phyloP scores from a whole-genome alignment of 2,888 invertebrate species.

The Athalia circularis region DNA sequence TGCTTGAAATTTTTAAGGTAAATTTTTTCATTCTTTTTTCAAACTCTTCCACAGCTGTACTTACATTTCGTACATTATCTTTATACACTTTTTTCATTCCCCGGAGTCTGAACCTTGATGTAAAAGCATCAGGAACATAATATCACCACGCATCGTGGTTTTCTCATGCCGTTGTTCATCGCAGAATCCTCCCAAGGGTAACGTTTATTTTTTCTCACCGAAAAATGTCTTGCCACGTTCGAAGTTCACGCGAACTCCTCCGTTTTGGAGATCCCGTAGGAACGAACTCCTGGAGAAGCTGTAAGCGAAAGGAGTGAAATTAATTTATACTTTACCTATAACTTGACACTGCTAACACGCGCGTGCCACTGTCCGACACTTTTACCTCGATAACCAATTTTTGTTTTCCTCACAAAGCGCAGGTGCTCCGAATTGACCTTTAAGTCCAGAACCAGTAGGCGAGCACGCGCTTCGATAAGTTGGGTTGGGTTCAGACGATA shows the following conservation, averaged over 20 bases:
- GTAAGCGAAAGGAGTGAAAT: neutral
- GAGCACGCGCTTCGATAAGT: conserved; percentile 32
- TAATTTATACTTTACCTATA: neutral
- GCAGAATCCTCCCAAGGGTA: conserved; percentile 6
- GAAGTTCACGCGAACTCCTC: neutral
- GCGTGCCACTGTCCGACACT: neutral
- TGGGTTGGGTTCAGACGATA: conserved; percentile 20
- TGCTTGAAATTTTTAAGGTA: no score
- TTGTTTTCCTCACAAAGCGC: neutral
- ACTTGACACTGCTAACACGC: neutral
- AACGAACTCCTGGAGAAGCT: neutral
- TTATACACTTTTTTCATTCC: neutral
- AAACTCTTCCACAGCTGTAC: no score
- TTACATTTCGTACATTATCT: neutral
- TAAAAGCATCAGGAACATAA: conserved; percentile 11
- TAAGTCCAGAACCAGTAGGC: neutral
- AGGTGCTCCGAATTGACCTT: conserved; percentile 23
- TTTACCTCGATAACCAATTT: conserved; percentile 19
- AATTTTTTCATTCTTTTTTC: no score
- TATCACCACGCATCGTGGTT: conserved; percentile 1
- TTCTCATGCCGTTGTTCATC: conserved; percentile 21
- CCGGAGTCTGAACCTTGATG: neutral
- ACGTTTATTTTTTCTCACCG: neutral
- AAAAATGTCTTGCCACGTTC: neutral
- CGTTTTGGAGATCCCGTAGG: neutral